These are phyloP conservation scores for Psittacus erithacus DNA, from an alignment of 2,113 vertebrate species.

Conservation along the genomic window DNA sequence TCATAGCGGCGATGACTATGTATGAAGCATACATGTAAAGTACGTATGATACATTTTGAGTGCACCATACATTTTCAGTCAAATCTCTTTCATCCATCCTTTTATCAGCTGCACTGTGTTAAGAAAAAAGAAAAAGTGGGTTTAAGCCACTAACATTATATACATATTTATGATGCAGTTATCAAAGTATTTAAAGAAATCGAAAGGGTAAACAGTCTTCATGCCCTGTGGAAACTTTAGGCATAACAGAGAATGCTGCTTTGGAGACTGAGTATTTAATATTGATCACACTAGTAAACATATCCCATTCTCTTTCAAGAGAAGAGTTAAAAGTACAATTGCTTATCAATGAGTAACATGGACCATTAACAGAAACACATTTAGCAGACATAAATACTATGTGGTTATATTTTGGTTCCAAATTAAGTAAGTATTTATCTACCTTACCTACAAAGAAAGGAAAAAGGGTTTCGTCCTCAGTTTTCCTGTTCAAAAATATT, in stretches of 20 bases:
- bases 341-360: not conserved
- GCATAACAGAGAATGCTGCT: not conserved
- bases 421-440: not conserved
- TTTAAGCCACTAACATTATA: not conserved
- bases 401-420: not conserved
- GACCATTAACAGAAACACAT: not conserved
- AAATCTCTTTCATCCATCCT: not conserved
- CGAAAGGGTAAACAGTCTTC: not conserved
- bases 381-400: not conserved
- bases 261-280: not conserved
- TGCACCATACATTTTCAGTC: not conserved
- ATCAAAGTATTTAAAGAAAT: not conserved
- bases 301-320: not conserved
- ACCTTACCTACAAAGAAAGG: not conserved
- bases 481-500: not conserved
- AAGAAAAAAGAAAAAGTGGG: not conserved
- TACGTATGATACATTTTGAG: not conserved
- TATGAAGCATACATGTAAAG: not conserved
- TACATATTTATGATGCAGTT: not conserved
- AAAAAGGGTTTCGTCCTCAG: not conserved
- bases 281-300: not conserved
- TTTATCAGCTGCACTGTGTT: not conserved
- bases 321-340: not conserved
- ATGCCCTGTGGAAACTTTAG: not conserved
- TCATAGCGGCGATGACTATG: not conserved